Base-by-base conservation (phyloP, 2,888 invertebrate species). In the Macrosoma leucophasiata region DNA sequence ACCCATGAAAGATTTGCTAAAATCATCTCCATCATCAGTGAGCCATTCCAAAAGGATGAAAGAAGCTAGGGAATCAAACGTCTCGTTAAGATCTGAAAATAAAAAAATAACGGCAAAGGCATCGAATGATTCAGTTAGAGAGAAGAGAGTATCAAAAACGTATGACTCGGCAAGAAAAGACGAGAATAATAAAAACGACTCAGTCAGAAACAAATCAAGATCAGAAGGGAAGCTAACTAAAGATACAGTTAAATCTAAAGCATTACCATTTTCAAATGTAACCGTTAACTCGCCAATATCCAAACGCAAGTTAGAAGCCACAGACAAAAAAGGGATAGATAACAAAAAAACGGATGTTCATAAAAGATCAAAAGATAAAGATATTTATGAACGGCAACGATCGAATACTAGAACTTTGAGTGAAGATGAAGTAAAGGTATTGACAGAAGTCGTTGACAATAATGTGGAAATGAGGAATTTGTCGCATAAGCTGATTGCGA, bases 401-500 rank as follows among this genome's bases (percentile, higher is more conserved):
- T 62, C 71, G 2, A 74, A 77, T 48, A 74, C 88, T 0, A 66
- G 82, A 28, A 85, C 84, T 1, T 48, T 85, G 13, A 59, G 70
- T n/a, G 77, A 79, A 7, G 55, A 64, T 36, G 84, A 85, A 60
- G 73, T 79, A 0, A 82, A 78, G 45, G 52, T 81, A 1, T 45
- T 82, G 6, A 79, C 58, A 2, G 65, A 65, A 2, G 52, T 36
- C 0, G 58, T 76, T 0, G 73, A 79, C 33, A 79, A 78, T 53
- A 84, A 82, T 43, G 52, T 41, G 0, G 73, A 71, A 48, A 76
- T 84, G 75, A 33, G 61, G 2, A 75, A 75, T 46, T 49, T 79
- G 20, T 46, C 69, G 0, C 46, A 51, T 3, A 67, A 60, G 22
- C 43, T 84, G 2, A 51, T 34, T 0, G 82, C 79, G 2, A 64